These are phyloP conservation scores for Teleogryllus occipitalis DNA, from an alignment of 1,140 invertebrate genomes.

Conservation along the genomic window DNA sequence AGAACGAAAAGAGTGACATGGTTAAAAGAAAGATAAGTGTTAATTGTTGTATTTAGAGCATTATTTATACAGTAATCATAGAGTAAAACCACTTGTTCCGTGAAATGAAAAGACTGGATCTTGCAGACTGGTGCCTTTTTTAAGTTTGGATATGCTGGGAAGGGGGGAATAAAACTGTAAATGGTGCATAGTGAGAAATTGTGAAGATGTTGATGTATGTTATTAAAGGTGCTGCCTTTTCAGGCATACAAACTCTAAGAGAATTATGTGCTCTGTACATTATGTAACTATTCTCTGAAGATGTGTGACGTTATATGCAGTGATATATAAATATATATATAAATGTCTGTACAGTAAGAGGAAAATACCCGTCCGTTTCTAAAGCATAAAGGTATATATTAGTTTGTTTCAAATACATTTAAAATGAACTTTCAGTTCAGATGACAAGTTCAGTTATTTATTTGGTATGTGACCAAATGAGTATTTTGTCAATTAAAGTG, in stretches of 20 bases:
- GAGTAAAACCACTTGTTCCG: not conserved
- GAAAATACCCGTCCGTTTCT: constrained; percentile 20
- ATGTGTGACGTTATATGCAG: not conserved
- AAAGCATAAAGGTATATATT: constrained; percentile 18
- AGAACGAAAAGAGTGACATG: not conserved
- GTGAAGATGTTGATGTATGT: not conserved
- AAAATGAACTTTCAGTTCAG: not conserved
- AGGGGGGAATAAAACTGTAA: not conserved
- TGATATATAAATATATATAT: not conserved
- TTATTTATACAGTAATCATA: constrained; percentile 16
- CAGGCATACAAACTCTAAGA: not conserved
- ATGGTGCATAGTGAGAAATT: not conserved
- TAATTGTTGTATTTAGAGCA: constrained; percentile 20
- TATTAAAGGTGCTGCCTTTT: not conserved
- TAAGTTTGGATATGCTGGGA: not conserved
- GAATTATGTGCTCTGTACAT: not conserved
- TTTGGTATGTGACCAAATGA: not conserved
- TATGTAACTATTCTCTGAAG: not conserved
- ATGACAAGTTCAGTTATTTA: not conserved
- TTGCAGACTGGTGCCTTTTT: constrained; percentile 1
- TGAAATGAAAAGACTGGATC: constrained; percentile 1
- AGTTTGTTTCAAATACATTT: not conserved
- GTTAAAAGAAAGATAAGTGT: constrained; percentile 8
- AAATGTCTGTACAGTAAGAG: not conserved
- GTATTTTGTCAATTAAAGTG: not conserved